A percentile compares a stretch with the other conserved stretches of the same genome.
These are phyloP conservation scores for Dasysyrphus albostriatus DNA, from an alignment of 2,888 invertebrate species.

Conservation along the genomic window DNA sequence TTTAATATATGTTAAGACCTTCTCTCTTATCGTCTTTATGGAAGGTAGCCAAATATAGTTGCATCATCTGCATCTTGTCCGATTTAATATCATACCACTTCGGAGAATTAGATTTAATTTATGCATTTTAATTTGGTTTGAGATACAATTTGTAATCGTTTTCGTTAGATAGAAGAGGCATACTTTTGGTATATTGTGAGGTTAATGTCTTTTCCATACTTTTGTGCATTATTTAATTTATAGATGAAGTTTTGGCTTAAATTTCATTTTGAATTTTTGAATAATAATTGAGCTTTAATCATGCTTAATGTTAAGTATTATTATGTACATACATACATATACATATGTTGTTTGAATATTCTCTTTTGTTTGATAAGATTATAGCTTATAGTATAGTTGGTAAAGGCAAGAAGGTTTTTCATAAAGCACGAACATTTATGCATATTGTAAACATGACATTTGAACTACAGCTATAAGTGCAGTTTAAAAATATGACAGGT, in stretches of 20 bases:
- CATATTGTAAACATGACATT: too few species aligned
- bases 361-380: too few species aligned
- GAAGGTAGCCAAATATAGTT: conserved; percentile 48
- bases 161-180: background rate
- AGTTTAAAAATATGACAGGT: too few species aligned
- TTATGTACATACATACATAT: too few species aligned
- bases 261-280: background rate
- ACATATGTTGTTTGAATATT: too few species aligned
- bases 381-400: too few species aligned
- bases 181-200: background rate
- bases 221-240: background rate
- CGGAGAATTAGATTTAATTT: conserved; percentile 61
- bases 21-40: conserved; percentile 22
- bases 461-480: too few species aligned
- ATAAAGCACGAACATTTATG: too few species aligned
- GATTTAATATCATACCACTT: conserved; percentile 24
- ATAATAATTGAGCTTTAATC: too few species aligned
- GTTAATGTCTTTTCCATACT: conserved; percentile 1
- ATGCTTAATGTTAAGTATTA: too few species aligned
- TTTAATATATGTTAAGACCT: conserved; percentile 42
- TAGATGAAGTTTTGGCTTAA: too few species aligned
- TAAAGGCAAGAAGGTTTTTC: too few species aligned
- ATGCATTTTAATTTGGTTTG: conserved; percentile 62
- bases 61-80: conserved; percentile 55
- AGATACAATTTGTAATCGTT: conserved; percentile 23